These are phyloP conservation scores for Hycleus cichorii DNA, from an alignment of 1,140 invertebrate genomes.

Conservation along the genomic window DNA sequence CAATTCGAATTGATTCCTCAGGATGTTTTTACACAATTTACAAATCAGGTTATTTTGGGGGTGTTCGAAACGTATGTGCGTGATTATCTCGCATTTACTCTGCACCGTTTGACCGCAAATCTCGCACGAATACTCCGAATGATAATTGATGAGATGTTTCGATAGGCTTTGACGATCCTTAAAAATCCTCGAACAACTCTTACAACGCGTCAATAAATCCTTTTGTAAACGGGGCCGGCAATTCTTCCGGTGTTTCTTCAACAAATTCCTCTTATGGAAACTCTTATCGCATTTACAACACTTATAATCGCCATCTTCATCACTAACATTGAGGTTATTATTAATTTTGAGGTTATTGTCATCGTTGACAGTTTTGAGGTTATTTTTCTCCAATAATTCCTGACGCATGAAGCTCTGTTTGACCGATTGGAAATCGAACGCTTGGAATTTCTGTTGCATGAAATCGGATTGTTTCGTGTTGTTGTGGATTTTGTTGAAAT, in stretches of 20 bases:
- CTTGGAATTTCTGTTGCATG: conserved; percentile 30
- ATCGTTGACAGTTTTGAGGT: conserved; percentile 7
- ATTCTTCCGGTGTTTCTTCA: conserved; percentile 51
- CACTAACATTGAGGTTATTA: conserved; percentile 22
- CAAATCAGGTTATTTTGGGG: conserved; percentile 48
- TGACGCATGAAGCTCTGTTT: conserved; percentile 33
- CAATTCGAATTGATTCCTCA: conserved; percentile 50
- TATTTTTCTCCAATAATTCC: conserved; percentile 22
- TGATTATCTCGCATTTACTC: conserved; percentile 52
- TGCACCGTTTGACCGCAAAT: conserved; percentile 47
- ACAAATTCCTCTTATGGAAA: conserved; percentile 47
- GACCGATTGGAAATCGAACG: conserved; percentile 31
- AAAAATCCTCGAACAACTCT: conserved; percentile 51
- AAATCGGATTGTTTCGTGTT: conserved; percentile 41
- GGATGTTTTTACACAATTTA: conserved; percentile 49
- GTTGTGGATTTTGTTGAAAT: conserved; percentile 51
- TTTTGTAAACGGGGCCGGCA: conserved; percentile 45
- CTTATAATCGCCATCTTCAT: conserved; percentile 45
- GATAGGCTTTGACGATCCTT: conserved; percentile 49
- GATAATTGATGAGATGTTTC: conserved; percentile 51
- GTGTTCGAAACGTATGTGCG: conserved; percentile 52
- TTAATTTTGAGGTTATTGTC: background rate
- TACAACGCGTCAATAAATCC: conserved; percentile 48
- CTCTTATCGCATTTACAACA: conserved; percentile 50
- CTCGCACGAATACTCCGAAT: conserved; percentile 49